Evolutionary conservation across 2,888 invertebrate genomes (phyloP), one percentile per base, ranked within the genome.

Genomic region (Orchesellides sinensis): DNA sequence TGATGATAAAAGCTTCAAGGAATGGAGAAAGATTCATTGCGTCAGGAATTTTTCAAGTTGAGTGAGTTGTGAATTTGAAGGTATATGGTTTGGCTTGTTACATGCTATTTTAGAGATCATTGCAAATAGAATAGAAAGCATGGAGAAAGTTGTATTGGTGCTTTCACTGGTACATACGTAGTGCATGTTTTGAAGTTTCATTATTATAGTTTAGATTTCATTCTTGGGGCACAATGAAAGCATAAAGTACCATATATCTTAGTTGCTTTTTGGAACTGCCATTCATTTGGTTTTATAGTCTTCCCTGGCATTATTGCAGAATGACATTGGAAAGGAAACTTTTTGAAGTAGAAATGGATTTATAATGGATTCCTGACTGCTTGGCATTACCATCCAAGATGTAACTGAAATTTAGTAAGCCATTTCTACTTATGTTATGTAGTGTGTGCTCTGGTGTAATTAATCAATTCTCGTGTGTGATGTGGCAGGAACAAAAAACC

Each of bases 1-100:
- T 74, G 75, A 73, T 83, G 72, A 75, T 80, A 80, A 80, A 79
- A 83, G 80, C 65, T 70, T 19, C 17, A 49, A 35, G 27, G 45
- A 73, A 40, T 45, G n/a, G 66, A 61, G 49, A n/a, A 73, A 68
- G 74, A 81, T 81, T 74, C 81, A 74, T 73, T 80, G 66, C 69
- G 56, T 68, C 68, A 35, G 19, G 29, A 32, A 56, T 45, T 52
- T 61, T 74, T 32, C 52, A 63, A 21, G 63, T 74, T 63, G 63
- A 74, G 23, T 49, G 63, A 74, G 21, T 74, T 17, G 73, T 47
- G 52, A 74, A 63, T 63, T 52, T 17, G 54, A 69, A 72, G 72
- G 72, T 72, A 40, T 10, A 70, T 52, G 52, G 17, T 21, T 23
- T 35, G 32, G 32, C 52, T 17, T 59, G 17, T 1, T 17, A 29